These are phyloP conservation scores for Philotrypesis tridentata DNA, from an alignment of 1,140 invertebrate genomes.

Conservation along the genomic window DNA sequence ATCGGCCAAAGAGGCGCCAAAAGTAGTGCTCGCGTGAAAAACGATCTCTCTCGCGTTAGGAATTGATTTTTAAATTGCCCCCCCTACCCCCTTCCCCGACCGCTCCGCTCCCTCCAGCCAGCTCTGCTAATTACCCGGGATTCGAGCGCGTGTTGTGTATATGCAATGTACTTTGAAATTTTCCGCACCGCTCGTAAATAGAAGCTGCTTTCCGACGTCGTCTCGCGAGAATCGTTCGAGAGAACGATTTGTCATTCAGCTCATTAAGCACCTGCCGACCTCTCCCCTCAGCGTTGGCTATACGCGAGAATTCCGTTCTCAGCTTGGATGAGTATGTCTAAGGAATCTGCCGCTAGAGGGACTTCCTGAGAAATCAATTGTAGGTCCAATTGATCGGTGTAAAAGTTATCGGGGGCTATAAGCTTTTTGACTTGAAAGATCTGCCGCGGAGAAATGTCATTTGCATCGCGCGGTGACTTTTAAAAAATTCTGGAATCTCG, in stretches of 20 bases:
- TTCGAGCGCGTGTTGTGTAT: neutral
- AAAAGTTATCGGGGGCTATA: neutral
- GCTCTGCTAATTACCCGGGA: neutral
- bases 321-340: neutral
- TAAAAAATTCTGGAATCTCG: too few relatives aligned
- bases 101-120: too few relatives aligned
- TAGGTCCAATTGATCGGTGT: neutral
- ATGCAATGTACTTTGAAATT: neutral
- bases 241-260: neutral
- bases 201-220: neutral
- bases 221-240: neutral
- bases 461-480: too few relatives aligned
- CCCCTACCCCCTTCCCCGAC: too few relatives aligned
- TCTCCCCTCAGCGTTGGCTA: too few relatives aligned
- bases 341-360: neutral
- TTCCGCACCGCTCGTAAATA: neutral
- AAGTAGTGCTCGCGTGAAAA: neutral
- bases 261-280: neutral
- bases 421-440: too few relatives aligned
- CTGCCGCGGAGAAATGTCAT: too few relatives aligned
- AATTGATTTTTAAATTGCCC: neutral
- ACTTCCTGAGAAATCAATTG: neutral
- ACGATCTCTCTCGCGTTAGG: neutral
- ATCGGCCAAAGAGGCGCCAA: neutral
- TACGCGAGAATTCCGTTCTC: too few relatives aligned